phyloP scores from a whole-genome alignment of 2,797 vertebrate genomes.

The Enteromius anoplus region DNA sequence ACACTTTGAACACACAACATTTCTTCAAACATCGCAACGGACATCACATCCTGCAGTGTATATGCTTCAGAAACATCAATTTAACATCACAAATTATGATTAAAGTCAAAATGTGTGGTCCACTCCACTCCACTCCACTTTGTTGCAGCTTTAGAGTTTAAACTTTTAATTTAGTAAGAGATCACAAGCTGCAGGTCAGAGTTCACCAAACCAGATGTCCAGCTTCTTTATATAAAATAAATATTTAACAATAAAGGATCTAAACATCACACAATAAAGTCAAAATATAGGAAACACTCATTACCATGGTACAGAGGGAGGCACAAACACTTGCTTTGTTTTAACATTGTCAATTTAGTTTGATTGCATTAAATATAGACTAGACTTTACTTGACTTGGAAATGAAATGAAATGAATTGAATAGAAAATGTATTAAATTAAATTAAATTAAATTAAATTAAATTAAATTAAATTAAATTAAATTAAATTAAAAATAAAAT shows the following conservation, averaged over 20 bases:
- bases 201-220: background rate
- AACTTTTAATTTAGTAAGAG: too few species aligned
- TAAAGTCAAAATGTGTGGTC: background rate
- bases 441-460: too few species aligned
- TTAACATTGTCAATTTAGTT: background rate
- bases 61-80: background rate
- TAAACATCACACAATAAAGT: background rate
- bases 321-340: background rate
- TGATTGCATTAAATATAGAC: background rate
- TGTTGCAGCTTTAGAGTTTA: background rate
- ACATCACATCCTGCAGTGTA: background rate
- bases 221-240: background rate
- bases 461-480: too few species aligned
- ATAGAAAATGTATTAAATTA: too few species aligned
- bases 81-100: background rate
- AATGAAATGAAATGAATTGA: too few species aligned
- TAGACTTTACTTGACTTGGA: background rate
- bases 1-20: background rate
- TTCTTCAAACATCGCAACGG: background rate
- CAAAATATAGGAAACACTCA: background rate
- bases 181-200: too few species aligned
- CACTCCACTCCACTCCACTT: background rate
- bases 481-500: too few species aligned
- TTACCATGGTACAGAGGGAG: background rate
- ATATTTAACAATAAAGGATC: background rate